Evolutionary conservation across 2,113 vertebrate genomes (phyloP).

Genomic region (Corythornis madagascariensis): DNA sequence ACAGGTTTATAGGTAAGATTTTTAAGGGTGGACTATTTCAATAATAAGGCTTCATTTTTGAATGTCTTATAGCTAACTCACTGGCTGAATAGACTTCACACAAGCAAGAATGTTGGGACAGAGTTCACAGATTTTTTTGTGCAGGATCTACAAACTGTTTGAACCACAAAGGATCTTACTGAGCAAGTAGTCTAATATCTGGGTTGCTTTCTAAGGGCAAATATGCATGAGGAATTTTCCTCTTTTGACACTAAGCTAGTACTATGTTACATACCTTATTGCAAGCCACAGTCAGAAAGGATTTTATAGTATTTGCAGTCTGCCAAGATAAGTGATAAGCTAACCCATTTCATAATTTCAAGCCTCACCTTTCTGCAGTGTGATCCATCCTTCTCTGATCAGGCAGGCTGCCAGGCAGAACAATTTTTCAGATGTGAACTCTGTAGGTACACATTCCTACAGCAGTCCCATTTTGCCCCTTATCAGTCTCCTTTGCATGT

Average conservation of each 20-base stretch:
- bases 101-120: not conserved
- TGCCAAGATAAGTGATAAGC: slow-evolving; percentile 11
- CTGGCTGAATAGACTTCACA: not conserved
- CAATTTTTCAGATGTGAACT: not conserved
- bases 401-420: not conserved
- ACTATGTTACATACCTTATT: not conserved
- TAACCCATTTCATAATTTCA: slow-evolving; percentile 20
- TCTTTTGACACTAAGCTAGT: slow-evolving; percentile 13
- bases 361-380: not conserved
- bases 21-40: not conserved
- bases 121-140: not conserved
- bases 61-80: not conserved
- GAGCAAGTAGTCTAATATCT: not conserved
- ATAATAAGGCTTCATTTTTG: not conserved
- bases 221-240: not conserved
- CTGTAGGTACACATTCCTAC: not conserved
- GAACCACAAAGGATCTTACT: not conserved
- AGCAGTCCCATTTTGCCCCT: not conserved
- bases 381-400: not conserved
- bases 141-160: not conserved
- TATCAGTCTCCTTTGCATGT: not conserved
- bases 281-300: not conserved
- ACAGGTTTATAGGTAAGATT: not conserved
- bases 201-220: not conserved
- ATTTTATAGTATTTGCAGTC: slow-evolving; percentile 9